A percentile compares a stretch with the other conserved stretches of the same genome.
phyloP scores from a whole-genome alignment of 1,140 invertebrate genomes.

The Parasteatoda tepidariorum region DNA sequence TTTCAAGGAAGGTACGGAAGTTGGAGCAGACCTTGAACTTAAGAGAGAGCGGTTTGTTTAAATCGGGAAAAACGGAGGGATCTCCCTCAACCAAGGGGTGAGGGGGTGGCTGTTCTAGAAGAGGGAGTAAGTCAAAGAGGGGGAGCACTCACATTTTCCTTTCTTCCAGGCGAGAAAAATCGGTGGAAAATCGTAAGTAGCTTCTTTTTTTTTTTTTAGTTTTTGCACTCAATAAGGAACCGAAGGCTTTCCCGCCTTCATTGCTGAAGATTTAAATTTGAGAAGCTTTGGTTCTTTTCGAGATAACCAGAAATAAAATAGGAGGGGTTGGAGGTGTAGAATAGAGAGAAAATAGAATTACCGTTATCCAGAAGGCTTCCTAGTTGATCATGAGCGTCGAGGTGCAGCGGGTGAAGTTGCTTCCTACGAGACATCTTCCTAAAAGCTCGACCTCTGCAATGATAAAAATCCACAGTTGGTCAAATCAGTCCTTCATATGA shows the following conservation, averaged over 20 bases:
- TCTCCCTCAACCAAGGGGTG: conserved; percentile 9
- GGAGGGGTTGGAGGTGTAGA: neutral
- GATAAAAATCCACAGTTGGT: conserved; percentile 37
- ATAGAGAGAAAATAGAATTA: conserved; percentile 56
- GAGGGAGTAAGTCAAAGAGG: conserved; percentile 1
- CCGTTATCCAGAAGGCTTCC: conserved; percentile 55
- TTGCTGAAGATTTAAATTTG: neutral
- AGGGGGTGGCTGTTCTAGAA: neutral
- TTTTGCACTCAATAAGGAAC: conserved; percentile 25
- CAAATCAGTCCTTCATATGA: conserved; percentile 62
- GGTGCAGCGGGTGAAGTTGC: conserved; percentile 73
- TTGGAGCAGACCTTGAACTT: conserved; percentile 18
- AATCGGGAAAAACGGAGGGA: conserved; percentile 37
- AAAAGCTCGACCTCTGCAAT: conserved; percentile 53
- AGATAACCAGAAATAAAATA: neutral
- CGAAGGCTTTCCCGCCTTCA: neutral
- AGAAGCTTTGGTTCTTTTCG: conserved; percentile 12
- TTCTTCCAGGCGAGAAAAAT: conserved; percentile 53
- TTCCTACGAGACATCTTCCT: conserved; percentile 74
- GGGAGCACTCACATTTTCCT: conserved; percentile 36
- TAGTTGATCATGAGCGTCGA: conserved; percentile 69
- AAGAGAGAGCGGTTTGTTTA: conserved; percentile 44
- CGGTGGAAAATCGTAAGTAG: conserved; percentile 22
- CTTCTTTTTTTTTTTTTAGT: neutral
- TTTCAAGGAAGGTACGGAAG: neutral